phyloP scores from a whole-genome alignment of 2,113 vertebrate species.

The Chauna torquata region DNA sequence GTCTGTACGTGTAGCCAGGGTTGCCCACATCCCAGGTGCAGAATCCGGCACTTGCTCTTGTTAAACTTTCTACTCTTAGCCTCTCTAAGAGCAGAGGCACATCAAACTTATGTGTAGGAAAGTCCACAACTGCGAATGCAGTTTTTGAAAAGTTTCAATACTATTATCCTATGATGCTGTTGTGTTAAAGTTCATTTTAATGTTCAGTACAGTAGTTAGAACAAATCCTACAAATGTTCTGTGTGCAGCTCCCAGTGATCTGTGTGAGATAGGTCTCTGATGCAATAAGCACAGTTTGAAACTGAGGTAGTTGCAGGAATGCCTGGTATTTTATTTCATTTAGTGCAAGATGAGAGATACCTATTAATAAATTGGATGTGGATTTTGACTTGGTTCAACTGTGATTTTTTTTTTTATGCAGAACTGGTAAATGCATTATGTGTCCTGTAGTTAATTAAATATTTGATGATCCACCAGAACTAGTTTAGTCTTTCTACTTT shows the following conservation, averaged over 20 bases:
- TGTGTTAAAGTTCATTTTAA: not conserved
- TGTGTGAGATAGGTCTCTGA: not conserved
- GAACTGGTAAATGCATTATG: not conserved
- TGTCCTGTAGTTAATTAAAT: not conserved
- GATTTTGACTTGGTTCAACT: not conserved
- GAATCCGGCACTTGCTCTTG: no score
- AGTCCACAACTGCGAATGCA: not conserved
- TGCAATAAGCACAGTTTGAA: not conserved
- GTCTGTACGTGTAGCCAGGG: no score
- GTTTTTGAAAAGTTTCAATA: not conserved
- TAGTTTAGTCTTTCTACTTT: not conserved
- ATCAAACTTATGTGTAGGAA: not conserved
- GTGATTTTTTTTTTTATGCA: not conserved
- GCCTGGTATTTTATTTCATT: not conserved
- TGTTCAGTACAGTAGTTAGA: not conserved
- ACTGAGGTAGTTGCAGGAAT: not conserved
- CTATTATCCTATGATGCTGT: not conserved
- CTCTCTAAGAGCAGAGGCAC: not conserved
- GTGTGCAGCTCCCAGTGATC: not conserved
- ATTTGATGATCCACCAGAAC: not conserved
- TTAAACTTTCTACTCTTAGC: not conserved
- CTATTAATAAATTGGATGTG: not conserved
- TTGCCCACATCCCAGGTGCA: no score
- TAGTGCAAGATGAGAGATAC: not conserved
- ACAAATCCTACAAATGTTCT: not conserved